Percentiles rank a stretch among this genome's conserved stretches.
Conservation (phyloP, 2,113 vertebrate genomes). For the Carollia perspicillata region DNA sequence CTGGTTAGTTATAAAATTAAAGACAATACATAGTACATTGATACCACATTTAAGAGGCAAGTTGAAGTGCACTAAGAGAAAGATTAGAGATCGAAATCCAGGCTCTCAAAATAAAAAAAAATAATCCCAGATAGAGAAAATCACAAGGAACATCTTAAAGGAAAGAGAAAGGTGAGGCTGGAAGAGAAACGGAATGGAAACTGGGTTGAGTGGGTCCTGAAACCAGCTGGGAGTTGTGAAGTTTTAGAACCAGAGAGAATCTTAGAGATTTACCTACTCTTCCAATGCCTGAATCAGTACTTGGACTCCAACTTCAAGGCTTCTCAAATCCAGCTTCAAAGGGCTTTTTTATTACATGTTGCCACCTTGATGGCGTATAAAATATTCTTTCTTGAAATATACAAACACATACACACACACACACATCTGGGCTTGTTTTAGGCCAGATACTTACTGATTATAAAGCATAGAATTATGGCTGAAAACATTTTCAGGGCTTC, state of each 20-base stretch:
- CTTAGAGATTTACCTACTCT: neutral
- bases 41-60: neutral
- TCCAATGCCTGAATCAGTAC: neutral
- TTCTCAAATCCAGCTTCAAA: neutral
- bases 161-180: neutral
- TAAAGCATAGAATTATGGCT: neutral
- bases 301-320: neutral
- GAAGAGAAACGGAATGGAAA: neutral
- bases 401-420: neutral
- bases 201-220: neutral
- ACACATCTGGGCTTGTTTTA: neutral
- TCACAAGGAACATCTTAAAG: neutral
- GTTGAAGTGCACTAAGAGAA: neutral
- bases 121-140: neutral
- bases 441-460: neutral
- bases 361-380: neutral
- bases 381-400: neutral
- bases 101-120: neutral
- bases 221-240: neutral
- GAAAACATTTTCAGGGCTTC: neutral
- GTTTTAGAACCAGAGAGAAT: neutral
- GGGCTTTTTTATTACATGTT: neutral
- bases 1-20: neutral
- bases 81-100: neutral
- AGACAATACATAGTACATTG: neutral